Evolutionary conservation across 2,113 vertebrate species (phyloP).

Genomic region (Pelmatolapia mariae): DNA sequence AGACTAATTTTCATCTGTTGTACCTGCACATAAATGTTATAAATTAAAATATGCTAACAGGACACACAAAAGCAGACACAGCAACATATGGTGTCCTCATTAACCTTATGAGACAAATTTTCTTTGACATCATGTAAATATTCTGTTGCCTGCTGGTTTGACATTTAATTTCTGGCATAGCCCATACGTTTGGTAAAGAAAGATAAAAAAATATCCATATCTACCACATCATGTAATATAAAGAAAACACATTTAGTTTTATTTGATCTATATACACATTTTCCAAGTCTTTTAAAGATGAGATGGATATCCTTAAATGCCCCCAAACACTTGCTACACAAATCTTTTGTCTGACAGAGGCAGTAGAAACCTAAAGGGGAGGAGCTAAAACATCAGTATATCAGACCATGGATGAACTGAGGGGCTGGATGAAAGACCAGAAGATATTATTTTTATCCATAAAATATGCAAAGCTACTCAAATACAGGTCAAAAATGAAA

Average conservation of each 20-base stretch:
- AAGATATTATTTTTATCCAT: not conserved
- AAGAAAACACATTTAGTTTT: not conserved
- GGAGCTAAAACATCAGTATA: not conserved
- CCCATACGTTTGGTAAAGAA: not conserved
- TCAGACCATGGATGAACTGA: not conserved
- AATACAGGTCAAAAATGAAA: not conserved
- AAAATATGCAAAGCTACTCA: not conserved
- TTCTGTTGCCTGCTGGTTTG: not conserved
- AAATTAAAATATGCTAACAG: not conserved
- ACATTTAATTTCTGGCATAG: not conserved
- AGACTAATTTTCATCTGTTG: not conserved
- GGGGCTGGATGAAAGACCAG: not conserved
- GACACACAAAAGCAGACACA: not conserved
- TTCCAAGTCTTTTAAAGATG: not conserved
- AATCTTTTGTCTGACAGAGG: not conserved
- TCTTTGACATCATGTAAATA: not conserved
- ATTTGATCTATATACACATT: not conserved
- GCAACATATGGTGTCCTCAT: not conserved
- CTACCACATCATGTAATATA: not conserved
- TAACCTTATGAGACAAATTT: not conserved
- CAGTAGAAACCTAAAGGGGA: not conserved
- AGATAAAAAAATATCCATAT: not conserved
- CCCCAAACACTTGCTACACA: not conserved
- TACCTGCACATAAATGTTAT: not conserved
- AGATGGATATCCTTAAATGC: not conserved